Evolutionary conservation across 2,113 vertebrate genomes (phyloP).

Genomic region (Protomyctophum bolini): DNA sequence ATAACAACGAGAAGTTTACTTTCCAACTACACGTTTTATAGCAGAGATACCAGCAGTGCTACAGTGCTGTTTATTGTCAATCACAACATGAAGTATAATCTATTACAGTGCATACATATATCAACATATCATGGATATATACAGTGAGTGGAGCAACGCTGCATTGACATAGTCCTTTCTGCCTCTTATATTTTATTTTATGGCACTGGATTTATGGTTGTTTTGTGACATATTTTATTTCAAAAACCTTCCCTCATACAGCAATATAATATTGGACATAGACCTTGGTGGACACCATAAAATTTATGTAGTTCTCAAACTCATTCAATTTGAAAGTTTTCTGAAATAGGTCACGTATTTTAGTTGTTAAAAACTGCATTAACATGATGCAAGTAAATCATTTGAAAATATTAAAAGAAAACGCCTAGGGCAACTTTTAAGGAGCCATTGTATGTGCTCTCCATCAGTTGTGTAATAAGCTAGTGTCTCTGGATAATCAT

Average conservation of each 20-base stretch:
- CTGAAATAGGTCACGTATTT: constrained; percentile 22
- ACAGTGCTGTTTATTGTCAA: constrained; percentile 52
- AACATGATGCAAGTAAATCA: constrained; percentile 30
- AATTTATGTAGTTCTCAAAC: constrained; percentile 12
- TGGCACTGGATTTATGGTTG: constrained; percentile 54
- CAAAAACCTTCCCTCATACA: constrained; percentile 27
- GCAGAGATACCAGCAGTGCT: constrained; percentile 45
- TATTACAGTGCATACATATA: constrained; percentile 30
- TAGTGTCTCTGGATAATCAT: constrained; percentile 43
- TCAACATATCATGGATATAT: constrained; percentile 30
- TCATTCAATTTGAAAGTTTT: constrained; percentile 27
- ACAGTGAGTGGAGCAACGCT: constrained; percentile 43
- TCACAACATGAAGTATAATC: constrained; percentile 39
- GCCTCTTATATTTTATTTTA: constrained; percentile 49
- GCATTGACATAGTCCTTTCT: constrained; percentile 31
- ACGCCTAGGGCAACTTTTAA: constrained; percentile 35
- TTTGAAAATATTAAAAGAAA: constrained; percentile 10
- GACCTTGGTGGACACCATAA: constrained; percentile 23
- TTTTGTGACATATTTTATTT: constrained; percentile 42
- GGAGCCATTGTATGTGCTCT: constrained; percentile 29
- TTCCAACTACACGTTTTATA: constrained; percentile 41
- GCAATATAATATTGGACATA: constrained; percentile 13
- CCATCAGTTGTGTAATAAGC: constrained; percentile 31
- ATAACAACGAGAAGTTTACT: constrained; percentile 41
- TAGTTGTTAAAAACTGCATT: constrained; percentile 37